Percentiles rank a stretch among this genome's conserved stretches.
Evolutionary conservation across 2,113 vertebrate species (phyloP).

Genomic region (Canis aureus): DNA sequence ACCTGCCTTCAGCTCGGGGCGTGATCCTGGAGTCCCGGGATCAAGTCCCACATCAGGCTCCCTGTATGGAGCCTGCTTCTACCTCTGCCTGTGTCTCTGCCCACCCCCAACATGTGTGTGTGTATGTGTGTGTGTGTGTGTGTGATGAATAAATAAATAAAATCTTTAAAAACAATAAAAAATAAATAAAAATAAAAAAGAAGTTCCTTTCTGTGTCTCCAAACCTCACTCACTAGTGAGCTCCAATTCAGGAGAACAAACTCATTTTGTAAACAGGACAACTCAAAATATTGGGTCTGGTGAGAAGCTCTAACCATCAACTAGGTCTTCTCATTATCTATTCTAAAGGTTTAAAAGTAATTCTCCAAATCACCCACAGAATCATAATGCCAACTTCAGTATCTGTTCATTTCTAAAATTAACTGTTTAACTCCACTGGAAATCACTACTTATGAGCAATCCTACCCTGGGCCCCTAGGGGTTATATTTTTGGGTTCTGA

Average conservation of each 20-base stretch:
- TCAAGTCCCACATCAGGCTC: too few relatives aligned
- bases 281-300: slow-evolving; percentile 19
- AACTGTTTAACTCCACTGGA: slow-evolving; percentile 11
- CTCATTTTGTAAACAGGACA: slow-evolving; percentile 15
- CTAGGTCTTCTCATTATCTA: neutral
- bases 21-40: too few relatives aligned
- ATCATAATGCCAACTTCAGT: slow-evolving; percentile 18
- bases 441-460: slow-evolving; percentile 56
- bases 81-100: too few relatives aligned
- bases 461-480: neutral
- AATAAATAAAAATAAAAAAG: too few relatives aligned
- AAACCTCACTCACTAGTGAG: neutral
- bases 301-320: slow-evolving; percentile 15
- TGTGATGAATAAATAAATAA: too few relatives aligned
- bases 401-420: slow-evolving; percentile 61
- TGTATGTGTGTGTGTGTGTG: too few relatives aligned
- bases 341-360: slow-evolving; percentile 47
- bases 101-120: too few relatives aligned
- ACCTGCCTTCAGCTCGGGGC: too few relatives aligned
- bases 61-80: too few relatives aligned
- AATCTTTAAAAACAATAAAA: too few relatives aligned
- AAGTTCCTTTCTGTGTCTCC: neutral
- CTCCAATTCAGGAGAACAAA: slow-evolving; percentile 39
- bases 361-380: slow-evolving; percentile 42
- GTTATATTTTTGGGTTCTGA: slow-evolving; percentile 6